A percentile compares a stretch with the other conserved stretches of the same genome.
phyloP scores from a whole-genome alignment of 2,113 vertebrate species.

The Cryptomyrus ogoouensis region DNA sequence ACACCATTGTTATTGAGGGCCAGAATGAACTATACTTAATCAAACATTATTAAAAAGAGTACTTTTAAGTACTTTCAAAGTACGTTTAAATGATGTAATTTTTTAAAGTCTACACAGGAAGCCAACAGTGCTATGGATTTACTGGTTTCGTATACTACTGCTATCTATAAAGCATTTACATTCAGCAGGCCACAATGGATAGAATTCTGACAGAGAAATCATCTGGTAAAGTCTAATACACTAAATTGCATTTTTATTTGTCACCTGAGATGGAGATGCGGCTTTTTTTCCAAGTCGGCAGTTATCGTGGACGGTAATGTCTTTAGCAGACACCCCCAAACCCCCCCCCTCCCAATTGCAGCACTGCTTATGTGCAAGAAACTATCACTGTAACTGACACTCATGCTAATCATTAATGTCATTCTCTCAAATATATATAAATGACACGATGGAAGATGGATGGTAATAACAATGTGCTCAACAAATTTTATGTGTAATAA shows the following conservation, averaged over 20 bases:
- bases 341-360: neutral
- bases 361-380: neutral
- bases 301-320: constrained; percentile 18
- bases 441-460: neutral
- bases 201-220: constrained; percentile 19
- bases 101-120: neutral
- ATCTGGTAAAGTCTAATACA: constrained; percentile 9
- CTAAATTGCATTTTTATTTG: constrained; percentile 22
- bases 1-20: constrained; percentile 1
- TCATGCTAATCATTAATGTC: neutral
- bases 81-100: neutral
- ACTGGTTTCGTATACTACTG: neutral
- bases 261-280: constrained; percentile 27
- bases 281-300: constrained; percentile 5
- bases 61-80: neutral
- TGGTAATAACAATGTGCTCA: neutral
- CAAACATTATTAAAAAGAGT: neutral
- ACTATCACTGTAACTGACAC: neutral
- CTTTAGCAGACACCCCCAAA: neutral
- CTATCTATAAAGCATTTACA: neutral
- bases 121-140: neutral
- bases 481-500: neutral
- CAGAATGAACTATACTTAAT: neutral
- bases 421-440: neutral
- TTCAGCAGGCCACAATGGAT: neutral